Evolutionary conservation across 2,888 invertebrate genomes (phyloP), one percentile per base, ranked within the genome.

Genomic region (Xanthia icteritia): DNA sequence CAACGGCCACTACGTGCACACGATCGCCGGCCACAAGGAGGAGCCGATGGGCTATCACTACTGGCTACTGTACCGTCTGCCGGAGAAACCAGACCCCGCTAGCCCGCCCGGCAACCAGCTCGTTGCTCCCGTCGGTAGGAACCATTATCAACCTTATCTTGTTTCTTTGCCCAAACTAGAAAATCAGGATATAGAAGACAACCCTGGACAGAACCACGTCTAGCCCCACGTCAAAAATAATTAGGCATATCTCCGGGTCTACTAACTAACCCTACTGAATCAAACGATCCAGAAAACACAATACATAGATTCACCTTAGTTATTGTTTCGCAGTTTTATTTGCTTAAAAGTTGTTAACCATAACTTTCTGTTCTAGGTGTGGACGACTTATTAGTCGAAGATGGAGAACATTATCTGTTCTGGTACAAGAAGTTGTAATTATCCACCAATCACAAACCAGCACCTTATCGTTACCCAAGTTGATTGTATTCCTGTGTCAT

Each of bases 391-490:
- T 97, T 98, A 91, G 98, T 99, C 51, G 98, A 98, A 95, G 98
- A 99, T 89, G 98, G 98, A 36, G 98, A 99, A 92, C 98, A 98
- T 92, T 99, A 98, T 92, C 97, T 99, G 69, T 99, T 99, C 96
- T 99, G 99, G 99, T 99, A 99, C 96, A 99, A 99, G 97, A 98
- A 99, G 95, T 97, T 99, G 96, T 99, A 98, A 98, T 71, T 83
- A 76, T 68, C 48, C 42, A 65, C 48, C 31, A 61, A 74, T n/a
- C 74, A 39, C 39, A 54, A 67, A 42, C 20, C 67, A 56, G 42
- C 71, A 74, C 9, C 39, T 51, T 63, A 56, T 58, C 73, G 61
- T 31, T 60, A 65, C 39, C 39, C 61, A 58, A 66, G 56, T 81
- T 86, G 42, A 69, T 76, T 86, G 76, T 87, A 75, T 73, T 56